phyloP scores from a whole-genome alignment of 1,140 invertebrate genomes.

The Tetramorium simillimum region DNA sequence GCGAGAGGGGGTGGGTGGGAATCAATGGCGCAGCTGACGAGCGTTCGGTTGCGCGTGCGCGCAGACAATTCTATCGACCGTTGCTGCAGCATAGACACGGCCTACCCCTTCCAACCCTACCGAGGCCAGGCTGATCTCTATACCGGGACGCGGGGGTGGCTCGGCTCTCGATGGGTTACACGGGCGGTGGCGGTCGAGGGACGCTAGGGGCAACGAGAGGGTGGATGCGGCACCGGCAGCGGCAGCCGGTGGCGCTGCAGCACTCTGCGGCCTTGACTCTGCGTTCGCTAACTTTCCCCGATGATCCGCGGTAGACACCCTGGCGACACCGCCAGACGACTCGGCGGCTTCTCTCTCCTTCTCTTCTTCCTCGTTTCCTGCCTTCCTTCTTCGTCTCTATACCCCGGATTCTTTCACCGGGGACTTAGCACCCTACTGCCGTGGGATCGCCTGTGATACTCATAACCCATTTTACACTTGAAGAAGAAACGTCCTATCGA shows the following conservation, averaged over 20 bases:
- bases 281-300: slow-evolving; percentile 77
- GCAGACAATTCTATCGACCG: slow-evolving; percentile 84
- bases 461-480: slow-evolving; percentile 71
- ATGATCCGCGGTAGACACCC: slow-evolving; percentile 74
- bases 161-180: slow-evolving; percentile 60
- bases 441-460: slow-evolving; percentile 60
- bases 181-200: slow-evolving; percentile 22
- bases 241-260: slow-evolving; percentile 67
- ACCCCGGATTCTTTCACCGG: slow-evolving; percentile 63
- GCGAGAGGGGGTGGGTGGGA: slow-evolving; percentile 67
- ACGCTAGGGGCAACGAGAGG: slow-evolving; percentile 39
- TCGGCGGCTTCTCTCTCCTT: slow-evolving; percentile 2
- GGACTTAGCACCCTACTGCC: slow-evolving; percentile 57
- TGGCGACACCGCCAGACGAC: slow-evolving; percentile 63
- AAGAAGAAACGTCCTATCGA: slow-evolving; percentile 49
- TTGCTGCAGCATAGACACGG: slow-evolving; percentile 82
- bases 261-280: slow-evolving; percentile 82
- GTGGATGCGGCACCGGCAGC: slow-evolving; percentile 61
- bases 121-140: slow-evolving; percentile 70
- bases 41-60: slow-evolving; percentile 79
- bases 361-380: not conserved
- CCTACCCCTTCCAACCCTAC: slow-evolving; percentile 80
- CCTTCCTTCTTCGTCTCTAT: slow-evolving; percentile 1
- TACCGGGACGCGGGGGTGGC: slow-evolving; percentile 52
- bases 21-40: slow-evolving; percentile 85